A percentile compares a stretch with the other conserved stretches of the same genome.
These are phyloP conservation scores for Drosophila pseudotalamancana DNA, from an alignment of 2,888 invertebrate species.

Conservation along the genomic window DNA sequence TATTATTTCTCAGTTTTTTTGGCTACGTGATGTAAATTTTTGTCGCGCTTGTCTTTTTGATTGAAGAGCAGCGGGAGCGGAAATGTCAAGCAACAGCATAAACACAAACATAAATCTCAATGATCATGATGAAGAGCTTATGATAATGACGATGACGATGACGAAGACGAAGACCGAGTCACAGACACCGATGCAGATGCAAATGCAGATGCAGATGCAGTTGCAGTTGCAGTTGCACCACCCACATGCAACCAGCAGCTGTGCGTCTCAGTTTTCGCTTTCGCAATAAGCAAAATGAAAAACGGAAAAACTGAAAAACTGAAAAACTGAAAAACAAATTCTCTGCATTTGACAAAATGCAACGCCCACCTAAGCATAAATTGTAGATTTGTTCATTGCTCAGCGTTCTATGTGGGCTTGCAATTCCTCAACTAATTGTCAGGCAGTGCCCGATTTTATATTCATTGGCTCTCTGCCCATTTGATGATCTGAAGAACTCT, in stretches of 20 bases:
- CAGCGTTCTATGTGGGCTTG: slow-evolving; percentile 44
- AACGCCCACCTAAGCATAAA: slow-evolving; percentile 59
- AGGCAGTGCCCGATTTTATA: slow-evolving; percentile 5
- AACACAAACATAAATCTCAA: slow-evolving; percentile 76
- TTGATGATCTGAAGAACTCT: neutral
- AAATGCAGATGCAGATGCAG: neutral
- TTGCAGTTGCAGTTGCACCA: slow-evolving; percentile 15
- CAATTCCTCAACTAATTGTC: slow-evolving; percentile 45
- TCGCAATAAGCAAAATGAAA: slow-evolving; percentile 13
- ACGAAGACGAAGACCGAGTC: neutral
- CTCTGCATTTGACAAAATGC: slow-evolving; percentile 64
- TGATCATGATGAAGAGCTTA: slow-evolving; percentile 42
- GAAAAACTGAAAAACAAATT: neutral
- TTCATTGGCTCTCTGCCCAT: slow-evolving; percentile 21
- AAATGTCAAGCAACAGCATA: slow-evolving; percentile 75
- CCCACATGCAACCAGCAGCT: slow-evolving; percentile 48
- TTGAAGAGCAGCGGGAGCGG: slow-evolving; percentile 70
- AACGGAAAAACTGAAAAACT: neutral
- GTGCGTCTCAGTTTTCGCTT: slow-evolving; percentile 54
- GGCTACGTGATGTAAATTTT: slow-evolving; percentile 60
- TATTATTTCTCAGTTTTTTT: slow-evolving; percentile 31
- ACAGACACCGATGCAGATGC: neutral
- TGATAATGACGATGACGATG: slow-evolving; percentile 54
- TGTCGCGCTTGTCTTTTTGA: slow-evolving; percentile 61
- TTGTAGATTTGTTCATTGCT: slow-evolving; percentile 38